Conservation (phyloP, 2,888 invertebrate genomes). For the Euclidia mi region DNA sequence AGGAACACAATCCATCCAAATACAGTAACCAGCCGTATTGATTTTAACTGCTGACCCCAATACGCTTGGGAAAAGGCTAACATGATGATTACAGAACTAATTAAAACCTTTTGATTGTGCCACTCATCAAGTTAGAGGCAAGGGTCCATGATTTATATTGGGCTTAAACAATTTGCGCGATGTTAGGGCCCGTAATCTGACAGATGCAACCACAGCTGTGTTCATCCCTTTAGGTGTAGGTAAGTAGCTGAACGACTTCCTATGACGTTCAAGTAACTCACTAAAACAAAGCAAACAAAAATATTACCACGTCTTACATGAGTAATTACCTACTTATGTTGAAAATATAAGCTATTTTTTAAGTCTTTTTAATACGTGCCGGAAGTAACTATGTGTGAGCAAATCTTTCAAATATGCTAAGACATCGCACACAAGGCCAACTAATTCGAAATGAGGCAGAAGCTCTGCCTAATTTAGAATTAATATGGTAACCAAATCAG, state of each 20-base stretch:
- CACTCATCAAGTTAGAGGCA: conserved; percentile 34
- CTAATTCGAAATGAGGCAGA: too few relatives aligned
- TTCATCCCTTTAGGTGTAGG: conserved; percentile 40
- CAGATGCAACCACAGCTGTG: conserved; percentile 46
- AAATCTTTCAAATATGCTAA: too few relatives aligned
- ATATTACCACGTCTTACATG: too few relatives aligned
- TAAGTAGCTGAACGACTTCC: background rate
- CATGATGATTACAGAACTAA: conserved; percentile 26
- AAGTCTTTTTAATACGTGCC: too few relatives aligned
- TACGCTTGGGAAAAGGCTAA: conserved; percentile 3
- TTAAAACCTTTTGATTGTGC: conserved; percentile 40
- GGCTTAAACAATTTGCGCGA: conserved; percentile 55
- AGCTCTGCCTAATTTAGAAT: too few relatives aligned
- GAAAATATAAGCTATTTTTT: too few relatives aligned
- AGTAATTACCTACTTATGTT: too few relatives aligned
- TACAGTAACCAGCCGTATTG: background rate
- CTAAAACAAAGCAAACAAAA: too few relatives aligned
- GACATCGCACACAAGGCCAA: too few relatives aligned
- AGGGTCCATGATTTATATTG: conserved; percentile 41
- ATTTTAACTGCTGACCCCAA: background rate
- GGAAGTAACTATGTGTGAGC: too few relatives aligned
- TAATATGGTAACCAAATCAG: too few relatives aligned
- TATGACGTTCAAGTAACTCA: background rate
- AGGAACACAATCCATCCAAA: background rate
- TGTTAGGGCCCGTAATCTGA: conserved; percentile 46